Conservation (phyloP, 1,140 invertebrate species). For the Aphelinus certus region DNA sequence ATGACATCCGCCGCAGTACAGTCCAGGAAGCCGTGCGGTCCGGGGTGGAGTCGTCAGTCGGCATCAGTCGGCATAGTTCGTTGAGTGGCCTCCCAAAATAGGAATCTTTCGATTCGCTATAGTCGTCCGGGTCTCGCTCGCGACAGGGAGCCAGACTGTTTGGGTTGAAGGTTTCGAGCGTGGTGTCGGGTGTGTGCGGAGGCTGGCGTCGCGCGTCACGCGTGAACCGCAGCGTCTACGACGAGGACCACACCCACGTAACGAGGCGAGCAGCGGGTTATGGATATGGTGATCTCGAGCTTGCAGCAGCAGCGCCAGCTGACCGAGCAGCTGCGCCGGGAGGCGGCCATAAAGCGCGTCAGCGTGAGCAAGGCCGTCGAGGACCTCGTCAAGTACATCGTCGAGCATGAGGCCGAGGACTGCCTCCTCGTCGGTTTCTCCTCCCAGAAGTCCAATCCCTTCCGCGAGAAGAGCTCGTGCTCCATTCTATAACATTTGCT, state of each 20-base stretch:
- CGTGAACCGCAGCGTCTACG: too few species aligned
- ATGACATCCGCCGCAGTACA: too few species aligned
- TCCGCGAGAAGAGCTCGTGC: conserved; percentile 95
- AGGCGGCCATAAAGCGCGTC: conserved; percentile 89
- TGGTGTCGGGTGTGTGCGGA: too few species aligned
- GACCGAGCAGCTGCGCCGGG: conserved; percentile 91
- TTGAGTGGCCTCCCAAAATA: too few species aligned
- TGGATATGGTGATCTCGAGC: conserved; percentile 90
- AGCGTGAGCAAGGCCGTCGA: conserved; percentile 89
- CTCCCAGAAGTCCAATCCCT: conserved; percentile 96
- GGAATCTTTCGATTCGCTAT: too few species aligned
- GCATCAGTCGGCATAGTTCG: too few species aligned
- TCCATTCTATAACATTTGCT: conserved; percentile 68
- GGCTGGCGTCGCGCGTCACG: too few species aligned
- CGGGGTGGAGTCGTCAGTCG: background rate
- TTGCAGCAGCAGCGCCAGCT: conserved; percentile 91
- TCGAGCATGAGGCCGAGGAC: conserved; percentile 93
- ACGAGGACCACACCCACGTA: conserved; percentile 53
- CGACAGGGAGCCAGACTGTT: too few species aligned
- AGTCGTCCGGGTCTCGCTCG: too few species aligned
- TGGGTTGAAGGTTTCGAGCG: too few species aligned
- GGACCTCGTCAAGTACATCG: conserved; percentile 93
- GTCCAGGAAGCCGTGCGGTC: conserved; percentile 6
- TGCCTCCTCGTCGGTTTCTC: conserved; percentile 95
- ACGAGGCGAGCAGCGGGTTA: conserved; percentile 80